phyloP scores from a whole-genome alignment of 1,140 invertebrate species.

The Philaenus spumarius region DNA sequence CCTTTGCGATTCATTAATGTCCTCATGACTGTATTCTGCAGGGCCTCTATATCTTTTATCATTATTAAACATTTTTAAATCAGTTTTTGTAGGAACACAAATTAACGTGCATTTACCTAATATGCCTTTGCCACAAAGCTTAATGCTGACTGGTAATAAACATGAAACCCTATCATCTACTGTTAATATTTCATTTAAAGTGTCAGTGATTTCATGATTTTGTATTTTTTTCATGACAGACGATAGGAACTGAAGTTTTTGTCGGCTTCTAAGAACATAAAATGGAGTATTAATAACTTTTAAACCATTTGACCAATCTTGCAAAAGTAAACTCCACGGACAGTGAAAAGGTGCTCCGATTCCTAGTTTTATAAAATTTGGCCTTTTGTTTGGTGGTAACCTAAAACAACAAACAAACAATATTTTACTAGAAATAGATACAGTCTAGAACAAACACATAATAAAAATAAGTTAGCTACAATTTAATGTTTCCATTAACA shows the following conservation, averaged over 20 bases:
- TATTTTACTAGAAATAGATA: neutral
- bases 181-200: neutral
- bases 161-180: slow-evolving; percentile 14
- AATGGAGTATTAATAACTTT: neutral
- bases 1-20: slow-evolving; percentile 43
- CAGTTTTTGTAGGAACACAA: slow-evolving; percentile 23
- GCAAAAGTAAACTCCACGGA: slow-evolving; percentile 61
- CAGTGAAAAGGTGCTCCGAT: slow-evolving; percentile 67
- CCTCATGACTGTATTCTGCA: slow-evolving; percentile 23
- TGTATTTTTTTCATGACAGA: neutral
- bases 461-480: neutral
- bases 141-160: slow-evolving; percentile 29
- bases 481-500: neutral
- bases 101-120: slow-evolving; percentile 27
- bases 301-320: slow-evolving; percentile 52
- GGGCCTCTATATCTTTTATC: slow-evolving; percentile 10
- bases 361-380: slow-evolving; percentile 72
- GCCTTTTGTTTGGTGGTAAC: slow-evolving; percentile 73
- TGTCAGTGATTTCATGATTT: neutral
- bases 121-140: slow-evolving; percentile 24
- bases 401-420: slow-evolving; percentile 33
- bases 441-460: too few species aligned
- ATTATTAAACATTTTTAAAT: slow-evolving; percentile 4
- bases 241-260: neutral
- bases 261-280: slow-evolving; percentile 19